A percentile compares a stretch with the other conserved stretches of the same genome.
Conservation (phyloP, 2,113 vertebrate genomes). For the Lepus europaeus region DNA sequence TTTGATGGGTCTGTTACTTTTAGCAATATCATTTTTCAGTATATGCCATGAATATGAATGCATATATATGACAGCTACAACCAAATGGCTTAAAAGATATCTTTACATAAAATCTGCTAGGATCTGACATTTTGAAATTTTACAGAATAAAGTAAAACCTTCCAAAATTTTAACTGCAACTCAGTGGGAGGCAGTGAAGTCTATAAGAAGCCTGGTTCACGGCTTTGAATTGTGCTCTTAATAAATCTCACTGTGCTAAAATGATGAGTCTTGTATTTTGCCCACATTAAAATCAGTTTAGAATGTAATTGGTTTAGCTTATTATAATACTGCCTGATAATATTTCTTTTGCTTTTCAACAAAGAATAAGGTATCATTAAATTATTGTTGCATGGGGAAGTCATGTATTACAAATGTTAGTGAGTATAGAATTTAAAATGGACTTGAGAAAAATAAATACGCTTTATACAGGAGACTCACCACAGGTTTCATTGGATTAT, state of each 20-base stretch:
- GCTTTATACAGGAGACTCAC: slow-evolving; percentile 10
- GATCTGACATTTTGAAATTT: slow-evolving; percentile 35
- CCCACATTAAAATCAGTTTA: slow-evolving; percentile 80
- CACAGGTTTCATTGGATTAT: background rate
- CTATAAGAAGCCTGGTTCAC: slow-evolving; percentile 12
- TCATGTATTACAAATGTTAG: slow-evolving; percentile 55
- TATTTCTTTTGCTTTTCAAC: slow-evolving; percentile 82
- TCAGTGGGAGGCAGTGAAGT: slow-evolving; percentile 47
- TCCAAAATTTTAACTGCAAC: slow-evolving; percentile 68
- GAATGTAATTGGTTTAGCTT: slow-evolving; percentile 81
- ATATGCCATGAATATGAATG: slow-evolving; percentile 34
- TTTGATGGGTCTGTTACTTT: slow-evolving; percentile 1
- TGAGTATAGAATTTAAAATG: slow-evolving; percentile 65
- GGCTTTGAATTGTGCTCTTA: slow-evolving; percentile 63
- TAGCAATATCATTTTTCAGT: background rate
- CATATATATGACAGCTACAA: background rate
- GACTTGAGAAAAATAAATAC: slow-evolving; percentile 57
- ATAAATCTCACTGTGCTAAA: slow-evolving; percentile 80
- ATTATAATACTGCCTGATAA: slow-evolving; percentile 71
- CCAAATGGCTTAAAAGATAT: slow-evolving; percentile 46
- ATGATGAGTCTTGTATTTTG: slow-evolving; percentile 72
- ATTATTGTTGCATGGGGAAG: slow-evolving; percentile 70
- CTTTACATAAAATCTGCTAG: slow-evolving; percentile 53
- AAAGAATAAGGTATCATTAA: slow-evolving; percentile 80
- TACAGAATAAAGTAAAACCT: slow-evolving; percentile 14